Percentiles rank a stretch among this genome's conserved stretches.
Evolutionary conservation across 2,888 invertebrate species (phyloP).

Genomic region (Pogonocherus hispidulus): DNA sequence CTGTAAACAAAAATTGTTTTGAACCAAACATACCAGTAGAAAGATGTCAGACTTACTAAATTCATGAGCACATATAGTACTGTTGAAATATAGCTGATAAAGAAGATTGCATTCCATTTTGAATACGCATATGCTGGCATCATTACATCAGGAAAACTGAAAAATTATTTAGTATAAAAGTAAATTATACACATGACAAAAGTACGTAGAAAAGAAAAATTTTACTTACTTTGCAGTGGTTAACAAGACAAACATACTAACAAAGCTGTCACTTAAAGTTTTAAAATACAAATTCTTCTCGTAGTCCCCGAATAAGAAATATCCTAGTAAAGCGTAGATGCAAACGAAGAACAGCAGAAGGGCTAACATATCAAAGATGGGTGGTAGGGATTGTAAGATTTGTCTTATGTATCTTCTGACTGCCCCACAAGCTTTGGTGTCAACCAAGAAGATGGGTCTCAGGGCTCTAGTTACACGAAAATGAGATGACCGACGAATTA

Average conservation of each 20-base stretch:
- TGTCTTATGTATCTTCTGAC: constrained; percentile 83
- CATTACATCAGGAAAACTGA: constrained; percentile 92
- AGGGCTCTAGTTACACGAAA: constrained; percentile 89
- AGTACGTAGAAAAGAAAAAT: constrained; percentile 35
- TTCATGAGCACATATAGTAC: constrained; percentile 92
- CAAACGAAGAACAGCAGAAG: constrained; percentile 87
- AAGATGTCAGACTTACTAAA: constrained; percentile 78
- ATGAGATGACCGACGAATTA: constrained; percentile 86
- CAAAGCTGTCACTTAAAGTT: constrained; percentile 85
- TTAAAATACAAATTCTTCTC: constrained; percentile 82
- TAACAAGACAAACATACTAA: constrained; percentile 90
- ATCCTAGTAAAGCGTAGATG: constrained; percentile 86
- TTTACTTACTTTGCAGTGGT: constrained; percentile 89
- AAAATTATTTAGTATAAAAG: constrained; percentile 53
- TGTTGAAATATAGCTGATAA: constrained; percentile 87
- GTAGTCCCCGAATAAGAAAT: constrained; percentile 84
- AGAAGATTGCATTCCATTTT: constrained; percentile 88
- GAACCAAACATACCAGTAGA: neutral
- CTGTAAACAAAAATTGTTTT: constrained; percentile 65
- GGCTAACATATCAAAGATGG: constrained; percentile 89
- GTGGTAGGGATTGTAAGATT: constrained; percentile 87
- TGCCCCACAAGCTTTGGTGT: constrained; percentile 87
- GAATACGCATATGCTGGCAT: constrained; percentile 89
- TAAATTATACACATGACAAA: neutral
- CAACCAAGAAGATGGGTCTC: constrained; percentile 89